phyloP scores from a whole-genome alignment of 2,113 vertebrate genomes.

The Delphinapterus leucas region DNA sequence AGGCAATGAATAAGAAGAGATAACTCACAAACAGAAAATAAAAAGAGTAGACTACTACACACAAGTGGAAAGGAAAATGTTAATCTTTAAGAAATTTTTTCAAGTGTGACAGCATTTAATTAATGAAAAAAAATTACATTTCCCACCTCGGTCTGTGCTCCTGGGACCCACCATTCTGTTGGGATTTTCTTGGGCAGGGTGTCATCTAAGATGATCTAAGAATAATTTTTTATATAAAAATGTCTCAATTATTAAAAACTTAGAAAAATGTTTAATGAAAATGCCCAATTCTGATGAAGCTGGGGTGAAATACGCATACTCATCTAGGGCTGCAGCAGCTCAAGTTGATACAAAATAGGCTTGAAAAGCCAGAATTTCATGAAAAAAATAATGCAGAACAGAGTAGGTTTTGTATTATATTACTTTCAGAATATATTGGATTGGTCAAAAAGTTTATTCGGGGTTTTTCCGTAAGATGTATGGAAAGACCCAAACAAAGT shows the following conservation, averaged over 20 bases:
- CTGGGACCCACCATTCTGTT: background rate
- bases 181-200: background rate
- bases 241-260: background rate
- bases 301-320: background rate
- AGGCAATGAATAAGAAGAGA: background rate
- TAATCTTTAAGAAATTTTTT: background rate
- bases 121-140: background rate
- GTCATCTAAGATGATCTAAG: background rate
- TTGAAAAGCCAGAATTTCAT: background rate
- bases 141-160: background rate
- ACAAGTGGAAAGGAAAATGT: background rate
- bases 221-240: background rate
- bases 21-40: background rate
- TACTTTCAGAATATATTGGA: background rate
- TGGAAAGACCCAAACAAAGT: no score
- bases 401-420: background rate
- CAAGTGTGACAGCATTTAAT: background rate
- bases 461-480: no score
- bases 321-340: background rate
- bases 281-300: background rate
- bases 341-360: background rate
- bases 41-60: background rate
- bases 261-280: background rate
- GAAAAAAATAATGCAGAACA: background rate
- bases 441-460: no score